These are phyloP conservation scores for Xiphias gladius DNA, from an alignment of 2,113 vertebrate species.

Conservation along the genomic window DNA sequence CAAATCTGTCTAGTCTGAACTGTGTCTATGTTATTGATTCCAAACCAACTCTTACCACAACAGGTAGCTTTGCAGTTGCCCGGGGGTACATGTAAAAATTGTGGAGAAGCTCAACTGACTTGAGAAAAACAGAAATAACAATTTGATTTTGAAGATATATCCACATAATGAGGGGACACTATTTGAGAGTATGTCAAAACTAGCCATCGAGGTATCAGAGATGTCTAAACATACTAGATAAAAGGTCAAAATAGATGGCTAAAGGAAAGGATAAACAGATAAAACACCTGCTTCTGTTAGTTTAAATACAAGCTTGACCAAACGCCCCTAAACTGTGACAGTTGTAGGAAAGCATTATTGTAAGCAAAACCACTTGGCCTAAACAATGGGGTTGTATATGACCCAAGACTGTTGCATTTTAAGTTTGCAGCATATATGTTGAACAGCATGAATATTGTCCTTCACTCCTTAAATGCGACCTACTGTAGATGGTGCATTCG, in stretches of 20 bases:
- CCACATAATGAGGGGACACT: not conserved
- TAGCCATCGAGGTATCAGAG: not conserved
- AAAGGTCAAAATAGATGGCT: not conserved
- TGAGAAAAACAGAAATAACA: not conserved
- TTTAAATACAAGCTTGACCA: not conserved
- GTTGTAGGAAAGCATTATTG: not conserved
- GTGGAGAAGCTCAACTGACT: not conserved
- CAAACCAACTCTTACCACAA: not conserved
- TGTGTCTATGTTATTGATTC: not conserved
- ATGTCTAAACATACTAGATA: not conserved
- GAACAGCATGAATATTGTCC: constrained; percentile 52
- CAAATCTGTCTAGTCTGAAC: constrained; percentile 15
- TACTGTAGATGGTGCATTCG: constrained; percentile 10
- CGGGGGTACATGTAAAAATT: not conserved
- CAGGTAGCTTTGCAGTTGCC: not conserved
- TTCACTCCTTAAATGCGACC: constrained; percentile 35
- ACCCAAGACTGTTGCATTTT: not conserved
- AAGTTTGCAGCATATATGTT: constrained; percentile 20
- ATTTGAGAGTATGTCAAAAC: not conserved
- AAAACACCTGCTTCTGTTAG: not conserved
- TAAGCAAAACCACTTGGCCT: not conserved
- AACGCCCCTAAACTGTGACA: not conserved
- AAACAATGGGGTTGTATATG: not conserved
- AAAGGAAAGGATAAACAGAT: not conserved
- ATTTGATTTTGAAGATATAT: too few relatives aligned